Conservation (phyloP, 2,113 vertebrate genomes). For the Ictalurus punctatus region DNA sequence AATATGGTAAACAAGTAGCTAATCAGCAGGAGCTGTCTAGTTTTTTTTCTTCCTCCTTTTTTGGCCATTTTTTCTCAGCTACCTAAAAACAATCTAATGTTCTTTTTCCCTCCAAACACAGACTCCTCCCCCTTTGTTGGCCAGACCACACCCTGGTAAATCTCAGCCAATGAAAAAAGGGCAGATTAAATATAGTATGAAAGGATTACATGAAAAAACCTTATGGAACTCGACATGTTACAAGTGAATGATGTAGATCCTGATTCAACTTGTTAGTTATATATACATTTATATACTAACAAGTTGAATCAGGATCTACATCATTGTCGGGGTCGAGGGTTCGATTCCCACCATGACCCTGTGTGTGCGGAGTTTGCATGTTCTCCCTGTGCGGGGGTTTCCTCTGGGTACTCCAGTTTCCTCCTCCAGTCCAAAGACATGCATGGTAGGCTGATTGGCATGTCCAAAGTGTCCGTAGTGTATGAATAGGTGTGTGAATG, state of each 20-base stretch:
- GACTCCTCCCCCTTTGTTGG: not conserved
- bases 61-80: not conserved
- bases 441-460: too few species aligned
- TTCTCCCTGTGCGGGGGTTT: too few species aligned
- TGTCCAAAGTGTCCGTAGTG: too few species aligned
- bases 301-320: too few species aligned
- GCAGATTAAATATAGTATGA: not conserved
- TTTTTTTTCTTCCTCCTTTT: not conserved
- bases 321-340: too few species aligned
- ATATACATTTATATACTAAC: too few species aligned
- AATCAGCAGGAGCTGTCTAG: not conserved
- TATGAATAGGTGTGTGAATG: too few species aligned
- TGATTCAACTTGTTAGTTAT: not conserved
- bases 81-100: not conserved
- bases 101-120: not conserved
- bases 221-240: not conserved
- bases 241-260: not conserved
- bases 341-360: too few species aligned
- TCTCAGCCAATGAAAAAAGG: not conserved
- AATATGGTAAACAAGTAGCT: not conserved
- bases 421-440: too few species aligned
- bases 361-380: too few species aligned
- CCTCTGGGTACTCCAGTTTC: too few species aligned
- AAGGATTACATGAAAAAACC: not conserved
- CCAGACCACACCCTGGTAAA: not conserved